phyloP scores from a whole-genome alignment of 2,888 invertebrate genomes.

The Brachycybe producta region DNA sequence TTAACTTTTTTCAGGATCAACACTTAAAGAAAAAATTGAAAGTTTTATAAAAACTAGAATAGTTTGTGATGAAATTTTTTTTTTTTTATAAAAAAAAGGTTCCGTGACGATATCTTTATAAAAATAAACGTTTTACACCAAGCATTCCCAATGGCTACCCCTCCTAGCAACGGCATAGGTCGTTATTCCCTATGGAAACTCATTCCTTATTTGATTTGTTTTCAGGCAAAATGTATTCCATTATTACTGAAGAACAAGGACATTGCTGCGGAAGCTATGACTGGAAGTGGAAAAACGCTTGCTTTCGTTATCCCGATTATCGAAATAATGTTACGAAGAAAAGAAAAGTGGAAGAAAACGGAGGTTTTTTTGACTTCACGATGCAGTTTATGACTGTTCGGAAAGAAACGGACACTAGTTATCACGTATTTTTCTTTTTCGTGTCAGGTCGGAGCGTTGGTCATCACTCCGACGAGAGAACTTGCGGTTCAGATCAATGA shows the following conservation, averaged over 20 bases:
- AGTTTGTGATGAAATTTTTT: too few relatives aligned
- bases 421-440: background rate
- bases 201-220: too few relatives aligned
- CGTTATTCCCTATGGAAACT: too few relatives aligned
- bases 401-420: background rate
- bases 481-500: constrained; percentile 75
- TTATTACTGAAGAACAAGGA: constrained; percentile 79
- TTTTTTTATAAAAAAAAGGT: too few relatives aligned
- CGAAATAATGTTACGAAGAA: constrained; percentile 54
- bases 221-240: constrained; percentile 73
- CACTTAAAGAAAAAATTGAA: too few relatives aligned
- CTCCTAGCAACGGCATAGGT: too few relatives aligned
- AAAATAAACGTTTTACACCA: too few relatives aligned
- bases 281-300: constrained; percentile 95
- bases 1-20: too few relatives aligned
- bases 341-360: constrained; percentile 28
- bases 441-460: constrained; percentile 63
- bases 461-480: constrained; percentile 92
- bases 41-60: too few relatives aligned
- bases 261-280: constrained; percentile 95
- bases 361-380: constrained; percentile 26
- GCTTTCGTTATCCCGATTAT: constrained; percentile 87
- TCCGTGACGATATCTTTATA: too few relatives aligned
- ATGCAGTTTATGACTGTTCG: background rate
- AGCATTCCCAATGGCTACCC: too few relatives aligned